Conservation (phyloP, 2,113 vertebrate species). For the Cyrtonyx montezumae region DNA sequence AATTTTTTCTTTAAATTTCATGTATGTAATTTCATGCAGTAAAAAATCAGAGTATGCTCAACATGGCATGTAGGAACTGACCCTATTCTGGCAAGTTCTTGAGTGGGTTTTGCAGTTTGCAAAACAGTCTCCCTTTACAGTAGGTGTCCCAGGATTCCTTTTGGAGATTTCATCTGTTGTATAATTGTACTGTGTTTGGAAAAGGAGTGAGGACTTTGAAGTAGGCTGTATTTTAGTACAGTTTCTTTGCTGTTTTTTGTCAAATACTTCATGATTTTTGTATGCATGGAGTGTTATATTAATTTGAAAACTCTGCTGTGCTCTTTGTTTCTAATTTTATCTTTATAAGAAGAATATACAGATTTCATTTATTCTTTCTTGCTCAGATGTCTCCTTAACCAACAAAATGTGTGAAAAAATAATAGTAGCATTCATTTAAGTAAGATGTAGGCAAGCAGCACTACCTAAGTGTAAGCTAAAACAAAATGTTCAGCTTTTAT, state of each 20-base stretch:
- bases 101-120: neutral
- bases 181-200: neutral
- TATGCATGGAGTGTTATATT: constrained; percentile 2
- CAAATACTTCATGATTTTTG: neutral
- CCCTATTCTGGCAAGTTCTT: neutral
- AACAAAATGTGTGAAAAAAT: constrained; percentile 2
- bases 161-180: neutral
- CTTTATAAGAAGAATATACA: neutral
- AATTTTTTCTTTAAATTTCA: neutral
- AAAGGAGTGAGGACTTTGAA: neutral
- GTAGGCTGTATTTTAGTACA: neutral
- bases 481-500: neutral
- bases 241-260: neutral
- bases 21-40: fast-evolving
- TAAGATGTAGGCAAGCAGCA: neutral
- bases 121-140: neutral
- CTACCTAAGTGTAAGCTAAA: neutral
- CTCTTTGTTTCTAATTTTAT: constrained; percentile 22
- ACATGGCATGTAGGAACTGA: fast-evolving
- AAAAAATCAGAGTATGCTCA: neutral
- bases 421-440: constrained; percentile 14
- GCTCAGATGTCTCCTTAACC: neutral
- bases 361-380: constrained; percentile 30
- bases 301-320: neutral
- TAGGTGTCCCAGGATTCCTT: neutral